phyloP scores from a whole-genome alignment of 2,888 invertebrate species.

The Macaria notata region DNA sequence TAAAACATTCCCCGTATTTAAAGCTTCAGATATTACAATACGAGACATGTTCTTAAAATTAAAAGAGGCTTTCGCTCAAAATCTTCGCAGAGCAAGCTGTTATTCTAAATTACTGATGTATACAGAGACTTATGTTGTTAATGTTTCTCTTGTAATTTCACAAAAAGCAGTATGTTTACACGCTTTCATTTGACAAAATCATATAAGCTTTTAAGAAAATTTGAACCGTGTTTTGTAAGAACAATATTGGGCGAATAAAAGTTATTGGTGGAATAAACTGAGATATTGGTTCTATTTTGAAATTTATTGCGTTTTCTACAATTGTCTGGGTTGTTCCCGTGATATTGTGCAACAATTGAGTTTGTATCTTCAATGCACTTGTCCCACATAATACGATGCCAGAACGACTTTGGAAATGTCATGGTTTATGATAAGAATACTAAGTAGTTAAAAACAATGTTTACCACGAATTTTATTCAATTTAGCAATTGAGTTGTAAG shows the following conservation, averaged over 20 bases:
- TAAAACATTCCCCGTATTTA: no score
- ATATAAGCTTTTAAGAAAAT: constrained; percentile 1
- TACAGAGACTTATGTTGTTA: constrained; percentile 12
- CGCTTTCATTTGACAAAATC: constrained; percentile 16
- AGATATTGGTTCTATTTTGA: not conserved
- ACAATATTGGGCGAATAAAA: not conserved
- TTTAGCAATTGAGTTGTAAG: no score
- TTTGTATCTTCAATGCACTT: no score
- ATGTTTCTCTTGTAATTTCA: constrained; percentile 17
- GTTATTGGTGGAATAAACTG: not conserved
- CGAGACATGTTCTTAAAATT: constrained; percentile 13
- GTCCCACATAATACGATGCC: no score
- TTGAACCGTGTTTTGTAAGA: no score
- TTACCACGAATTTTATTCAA: no score
- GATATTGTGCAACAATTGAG: not conserved
- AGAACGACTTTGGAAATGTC: no score
- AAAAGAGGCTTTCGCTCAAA: constrained; percentile 3
- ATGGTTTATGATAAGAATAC: no score
- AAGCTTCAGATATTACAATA: constrained; percentile 1
- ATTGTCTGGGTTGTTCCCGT: not conserved
- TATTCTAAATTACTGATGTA: constrained; percentile 9
- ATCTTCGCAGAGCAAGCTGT: constrained; percentile 13
- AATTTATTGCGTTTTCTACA: not conserved
- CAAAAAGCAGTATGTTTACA: constrained; percentile 11
- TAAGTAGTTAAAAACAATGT: no score